Percentiles rank a stretch among this genome's conserved stretches.
phyloP scores from a whole-genome alignment of 2,797 vertebrate genomes.

The Platalea minor region DNA sequence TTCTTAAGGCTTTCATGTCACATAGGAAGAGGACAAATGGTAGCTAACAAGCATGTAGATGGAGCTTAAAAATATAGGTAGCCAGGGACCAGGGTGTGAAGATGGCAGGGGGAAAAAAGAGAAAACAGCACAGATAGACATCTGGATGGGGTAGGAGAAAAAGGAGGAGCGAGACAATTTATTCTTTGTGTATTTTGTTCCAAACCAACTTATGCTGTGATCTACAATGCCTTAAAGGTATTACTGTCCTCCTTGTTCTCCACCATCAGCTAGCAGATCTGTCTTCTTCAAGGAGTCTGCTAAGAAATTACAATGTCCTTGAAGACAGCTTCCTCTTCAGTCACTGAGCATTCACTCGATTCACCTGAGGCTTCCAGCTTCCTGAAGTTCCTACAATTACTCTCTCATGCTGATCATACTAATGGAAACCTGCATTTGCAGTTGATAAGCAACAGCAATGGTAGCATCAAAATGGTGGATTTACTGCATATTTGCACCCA shows the following conservation, averaged over 20 bases:
- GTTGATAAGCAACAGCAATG: not conserved
- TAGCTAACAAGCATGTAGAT: not conserved
- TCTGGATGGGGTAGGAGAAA: not conserved
- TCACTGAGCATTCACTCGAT: not conserved
- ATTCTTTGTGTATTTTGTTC: not conserved
- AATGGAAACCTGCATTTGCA: not conserved
- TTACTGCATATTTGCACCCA: not conserved
- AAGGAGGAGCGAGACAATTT: not conserved
- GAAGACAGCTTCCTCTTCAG: not conserved
- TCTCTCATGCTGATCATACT: not conserved
- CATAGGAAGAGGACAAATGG: not conserved
- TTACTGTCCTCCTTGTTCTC: not conserved
- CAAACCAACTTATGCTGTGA: not conserved
- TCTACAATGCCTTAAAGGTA: not conserved
- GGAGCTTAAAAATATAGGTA: not conserved
- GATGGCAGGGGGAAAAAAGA: not conserved
- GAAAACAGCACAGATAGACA: not conserved
- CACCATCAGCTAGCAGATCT: not conserved
- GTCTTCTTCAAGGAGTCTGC: not conserved
- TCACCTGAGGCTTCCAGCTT: not conserved
- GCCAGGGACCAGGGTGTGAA: not conserved
- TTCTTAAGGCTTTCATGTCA: not conserved
- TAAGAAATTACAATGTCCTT: not conserved
- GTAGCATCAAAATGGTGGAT: not conserved
- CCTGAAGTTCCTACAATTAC: not conserved